phyloP scores from a whole-genome alignment of 2,888 invertebrate species.

The Sialis lutaria region DNA sequence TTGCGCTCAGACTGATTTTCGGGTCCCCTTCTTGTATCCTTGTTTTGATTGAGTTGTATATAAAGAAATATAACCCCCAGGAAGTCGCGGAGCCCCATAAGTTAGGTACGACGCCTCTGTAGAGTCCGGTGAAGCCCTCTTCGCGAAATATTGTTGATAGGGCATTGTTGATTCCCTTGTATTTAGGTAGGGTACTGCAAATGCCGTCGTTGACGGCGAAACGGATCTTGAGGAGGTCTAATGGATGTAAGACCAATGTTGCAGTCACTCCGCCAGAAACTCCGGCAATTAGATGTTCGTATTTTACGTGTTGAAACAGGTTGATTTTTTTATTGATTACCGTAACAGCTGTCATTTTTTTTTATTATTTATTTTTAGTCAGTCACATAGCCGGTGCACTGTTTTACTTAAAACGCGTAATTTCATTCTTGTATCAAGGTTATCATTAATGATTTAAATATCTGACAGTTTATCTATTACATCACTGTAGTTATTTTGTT shows the following conservation, averaged over 20 bases:
- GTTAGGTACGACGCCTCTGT: constrained; percentile 94
- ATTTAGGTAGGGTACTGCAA: constrained; percentile 64
- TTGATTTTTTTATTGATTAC: constrained; percentile 4
- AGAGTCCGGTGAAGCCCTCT: constrained; percentile 78
- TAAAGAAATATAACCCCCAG: constrained; percentile 97
- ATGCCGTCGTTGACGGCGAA: constrained; percentile 96
- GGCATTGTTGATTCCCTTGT: constrained; percentile 65
- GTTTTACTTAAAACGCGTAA: no score
- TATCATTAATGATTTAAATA: no score
- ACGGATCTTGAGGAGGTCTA: constrained; percentile 95
- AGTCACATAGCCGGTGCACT: no score
- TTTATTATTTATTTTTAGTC: background rate
- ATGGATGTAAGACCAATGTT: constrained; percentile 82
- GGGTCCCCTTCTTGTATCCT: constrained; percentile 75
- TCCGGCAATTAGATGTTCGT: constrained; percentile 91
- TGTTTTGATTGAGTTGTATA: constrained; percentile 85
- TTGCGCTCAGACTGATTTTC: constrained; percentile 60
- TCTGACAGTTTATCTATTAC: no score
- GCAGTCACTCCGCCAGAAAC: constrained; percentile 89
- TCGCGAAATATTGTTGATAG: constrained; percentile 67
- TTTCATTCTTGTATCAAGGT: no score
- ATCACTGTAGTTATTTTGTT: no score
- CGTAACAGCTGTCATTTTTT: background rate
- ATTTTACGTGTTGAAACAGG: constrained; percentile 52
- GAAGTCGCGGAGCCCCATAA: constrained; percentile 90